phyloP scores from a whole-genome alignment of 1,140 invertebrate species.

The Caerostris extrusa region DNA sequence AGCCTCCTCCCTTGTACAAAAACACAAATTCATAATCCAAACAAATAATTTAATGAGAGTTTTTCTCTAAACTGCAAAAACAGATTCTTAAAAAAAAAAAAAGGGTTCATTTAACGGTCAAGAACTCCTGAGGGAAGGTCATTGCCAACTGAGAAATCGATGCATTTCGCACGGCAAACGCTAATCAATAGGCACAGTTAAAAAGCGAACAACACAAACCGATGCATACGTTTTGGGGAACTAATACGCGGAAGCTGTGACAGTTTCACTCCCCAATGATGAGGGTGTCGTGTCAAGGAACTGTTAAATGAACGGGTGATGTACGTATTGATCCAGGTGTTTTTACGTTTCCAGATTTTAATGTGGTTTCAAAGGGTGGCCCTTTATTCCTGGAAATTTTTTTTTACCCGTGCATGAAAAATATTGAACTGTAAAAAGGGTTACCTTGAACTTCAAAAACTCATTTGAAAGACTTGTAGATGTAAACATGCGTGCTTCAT shows the following conservation, averaged over 20 bases:
- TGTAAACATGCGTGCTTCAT: too few relatives aligned
- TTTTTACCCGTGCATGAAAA: not conserved
- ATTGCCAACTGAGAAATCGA: slow-evolving; percentile 60
- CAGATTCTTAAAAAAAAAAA: slow-evolving; percentile 9
- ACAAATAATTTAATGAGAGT: not conserved
- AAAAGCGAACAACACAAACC: not conserved
- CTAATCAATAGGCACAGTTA: slow-evolving; percentile 48
- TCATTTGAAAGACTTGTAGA: too few relatives aligned
- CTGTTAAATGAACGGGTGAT: not conserved
- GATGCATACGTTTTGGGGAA: not conserved
- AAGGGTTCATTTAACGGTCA: slow-evolving; percentile 20
- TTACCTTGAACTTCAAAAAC: too few relatives aligned
- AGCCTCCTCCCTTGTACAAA: too few relatives aligned
- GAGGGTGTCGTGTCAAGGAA: too few relatives aligned
- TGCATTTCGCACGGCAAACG: slow-evolving; percentile 55
- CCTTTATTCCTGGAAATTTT: too few relatives aligned
- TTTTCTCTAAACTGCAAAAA: not conserved
- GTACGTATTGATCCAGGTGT: not conserved
- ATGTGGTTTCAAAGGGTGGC: too few relatives aligned
- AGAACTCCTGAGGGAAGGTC: slow-evolving; percentile 38
- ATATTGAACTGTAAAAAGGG: not conserved
- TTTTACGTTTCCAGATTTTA: not conserved
- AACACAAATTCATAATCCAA: too few relatives aligned
- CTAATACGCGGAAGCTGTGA: not conserved
- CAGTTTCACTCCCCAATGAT: not conserved